phyloP scores from a whole-genome alignment of 2,113 vertebrate genomes.

The Athene noctua region DNA sequence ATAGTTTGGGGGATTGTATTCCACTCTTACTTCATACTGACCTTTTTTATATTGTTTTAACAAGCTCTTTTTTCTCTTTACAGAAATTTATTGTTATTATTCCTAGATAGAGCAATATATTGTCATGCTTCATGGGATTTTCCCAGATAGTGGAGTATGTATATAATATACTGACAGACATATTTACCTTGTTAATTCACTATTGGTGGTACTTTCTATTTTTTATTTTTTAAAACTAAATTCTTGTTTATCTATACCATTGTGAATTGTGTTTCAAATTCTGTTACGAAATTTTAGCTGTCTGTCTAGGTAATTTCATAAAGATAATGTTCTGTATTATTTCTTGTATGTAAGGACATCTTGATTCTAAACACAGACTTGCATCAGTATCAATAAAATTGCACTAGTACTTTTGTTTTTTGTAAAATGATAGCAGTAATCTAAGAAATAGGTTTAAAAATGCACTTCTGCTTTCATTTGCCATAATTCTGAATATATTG shows the following conservation, averaged over 20 bases:
- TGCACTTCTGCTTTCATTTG: not conserved
- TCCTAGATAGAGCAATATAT: not conserved
- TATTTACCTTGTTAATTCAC: not conserved
- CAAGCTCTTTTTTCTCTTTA: not conserved
- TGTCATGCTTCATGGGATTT: not conserved
- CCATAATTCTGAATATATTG: not conserved
- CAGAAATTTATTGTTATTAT: not conserved
- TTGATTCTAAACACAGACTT: not conserved
- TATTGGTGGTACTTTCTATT: not conserved
- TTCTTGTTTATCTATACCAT: not conserved
- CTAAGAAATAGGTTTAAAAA: not conserved
- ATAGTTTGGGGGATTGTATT: not conserved
- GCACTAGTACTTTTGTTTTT: not conserved
- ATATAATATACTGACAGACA: not conserved
- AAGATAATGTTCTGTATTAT: not conserved
- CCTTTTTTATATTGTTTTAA: not conserved
- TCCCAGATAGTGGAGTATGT: not conserved
- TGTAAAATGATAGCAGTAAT: not conserved
- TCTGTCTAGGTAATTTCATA: not conserved
- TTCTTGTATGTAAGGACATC: not conserved
- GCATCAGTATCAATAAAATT: not conserved
- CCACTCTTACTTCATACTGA: not conserved
- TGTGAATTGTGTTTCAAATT: not conserved
- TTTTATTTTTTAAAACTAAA: not conserved
- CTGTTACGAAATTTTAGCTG: not conserved